Evolutionary conservation across 2,888 invertebrate species (phyloP).

Genomic region (Orthonevra nobilis): DNA sequence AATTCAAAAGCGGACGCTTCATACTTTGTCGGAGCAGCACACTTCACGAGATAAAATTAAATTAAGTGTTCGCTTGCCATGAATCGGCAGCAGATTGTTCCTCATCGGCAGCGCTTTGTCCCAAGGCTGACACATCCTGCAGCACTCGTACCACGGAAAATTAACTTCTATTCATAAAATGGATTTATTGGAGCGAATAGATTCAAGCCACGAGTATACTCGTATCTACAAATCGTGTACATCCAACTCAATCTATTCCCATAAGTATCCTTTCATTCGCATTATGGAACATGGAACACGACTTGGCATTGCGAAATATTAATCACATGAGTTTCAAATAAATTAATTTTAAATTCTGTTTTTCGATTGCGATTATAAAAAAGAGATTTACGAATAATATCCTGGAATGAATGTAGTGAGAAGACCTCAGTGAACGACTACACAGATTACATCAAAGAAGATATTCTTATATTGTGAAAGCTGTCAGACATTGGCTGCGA

Average conservation of each 20-base stretch:
- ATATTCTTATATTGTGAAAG: no score
- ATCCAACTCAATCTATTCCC: slow-evolving; percentile 30
- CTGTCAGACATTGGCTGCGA: no score
- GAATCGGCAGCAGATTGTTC: slow-evolving; percentile 60
- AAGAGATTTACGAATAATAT: no score
- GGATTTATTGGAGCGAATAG: slow-evolving; percentile 45
- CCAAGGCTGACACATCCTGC: neutral
- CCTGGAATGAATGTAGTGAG: no score
- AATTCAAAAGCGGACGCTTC: neutral
- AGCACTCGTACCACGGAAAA: slow-evolving; percentile 36
- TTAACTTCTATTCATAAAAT: slow-evolving; percentile 66
- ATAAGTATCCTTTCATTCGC: neutral
- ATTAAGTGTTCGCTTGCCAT: slow-evolving; percentile 49
- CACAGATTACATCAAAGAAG: no score
- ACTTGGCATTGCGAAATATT: no score
- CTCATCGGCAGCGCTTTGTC: neutral
- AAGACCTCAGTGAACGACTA: no score
- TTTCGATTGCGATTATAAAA: no score
- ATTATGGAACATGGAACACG: no score
- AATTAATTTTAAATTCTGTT: no score
- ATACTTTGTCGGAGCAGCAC: slow-evolving; percentile 13
- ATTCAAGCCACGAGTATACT: slow-evolving; percentile 33
- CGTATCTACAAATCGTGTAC: slow-evolving; percentile 19
- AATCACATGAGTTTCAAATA: no score
- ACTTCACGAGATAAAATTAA: slow-evolving; percentile 60